Base-by-base conservation (phyloP, 2,797 vertebrate species). In the Crax fasciolata region DNA sequence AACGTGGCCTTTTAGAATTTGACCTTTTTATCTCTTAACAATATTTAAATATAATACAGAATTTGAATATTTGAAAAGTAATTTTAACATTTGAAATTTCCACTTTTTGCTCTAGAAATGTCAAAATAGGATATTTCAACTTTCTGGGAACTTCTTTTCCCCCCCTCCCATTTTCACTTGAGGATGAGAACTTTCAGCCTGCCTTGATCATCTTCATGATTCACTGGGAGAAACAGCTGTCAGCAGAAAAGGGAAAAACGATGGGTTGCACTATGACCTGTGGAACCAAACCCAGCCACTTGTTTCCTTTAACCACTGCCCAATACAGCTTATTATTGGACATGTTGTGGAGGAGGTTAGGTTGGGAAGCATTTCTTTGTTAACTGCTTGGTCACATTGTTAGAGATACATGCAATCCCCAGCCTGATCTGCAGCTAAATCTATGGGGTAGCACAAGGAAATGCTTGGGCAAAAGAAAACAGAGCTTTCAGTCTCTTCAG, bases 1-100 rank as follows among this genome's bases (percentile, higher is more conserved):
- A 95, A 94, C 61, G 9, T 74, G 86, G 92, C 84, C 96, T 96
- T 96, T 95, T 79, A 93, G 92, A 96, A 95, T 90, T 84, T 90
- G 94, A 95, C 95, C 95, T 97, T 97, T 97, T 95, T 94, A 90
- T 88, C 94, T 95, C 95, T 51, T 97, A 95, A 94, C 92, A 96
- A 96, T 81, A 58, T 85, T 95, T 84, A 90, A 95, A 95, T 95
- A 82, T 92, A 94, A 95, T 82, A 84, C 61, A 90, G 71, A 96
- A 89, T 92, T 95, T 90, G 85, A 92, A 96, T 93, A 96, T 96
- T 94, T 92, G 76, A 94, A 96, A 97, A 96, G 89, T 95, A 96
- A 96, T 90, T 96, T 94, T 87, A 96, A 91, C 76, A 79, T 94
- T 93, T 76, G 80, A 96, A 94, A 95, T 96, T 96, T 82, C 77